phyloP scores from a whole-genome alignment of 2,888 invertebrate species.

The Yponomeuta sedellus region DNA sequence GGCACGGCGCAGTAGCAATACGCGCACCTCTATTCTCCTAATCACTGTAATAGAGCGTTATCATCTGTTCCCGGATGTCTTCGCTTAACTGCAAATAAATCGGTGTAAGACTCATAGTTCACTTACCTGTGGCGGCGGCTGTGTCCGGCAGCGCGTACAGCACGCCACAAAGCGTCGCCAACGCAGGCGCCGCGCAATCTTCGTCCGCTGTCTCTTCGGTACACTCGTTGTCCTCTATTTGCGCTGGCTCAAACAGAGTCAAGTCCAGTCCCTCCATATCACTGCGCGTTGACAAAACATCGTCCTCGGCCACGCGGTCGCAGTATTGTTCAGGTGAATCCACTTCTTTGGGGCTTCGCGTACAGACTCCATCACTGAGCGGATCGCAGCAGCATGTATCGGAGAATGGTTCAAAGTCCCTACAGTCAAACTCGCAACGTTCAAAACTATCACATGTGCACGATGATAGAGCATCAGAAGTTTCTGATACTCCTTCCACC shows the following conservation, averaged over 20 bases:
- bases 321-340: conserved; percentile 68
- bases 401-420: conserved; percentile 76
- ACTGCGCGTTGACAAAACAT: conserved; percentile 63
- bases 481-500: conserved; percentile 55
- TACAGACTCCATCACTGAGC: conserved; percentile 65
- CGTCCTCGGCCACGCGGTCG: conserved; percentile 56
- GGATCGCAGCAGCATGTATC: conserved; percentile 78
- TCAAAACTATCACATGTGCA: conserved; percentile 74
- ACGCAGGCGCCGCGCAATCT: conserved; percentile 30
- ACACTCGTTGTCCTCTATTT: conserved; percentile 44
- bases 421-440: conserved; percentile 75
- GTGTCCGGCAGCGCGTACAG: conserved; percentile 53
- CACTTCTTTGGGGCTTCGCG: conserved; percentile 68
- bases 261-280: conserved; percentile 83
- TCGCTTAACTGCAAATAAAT: conserved; percentile 40
- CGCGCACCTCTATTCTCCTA: conserved; percentile 41
- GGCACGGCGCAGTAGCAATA: conserved; percentile 26
- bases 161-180: conserved; percentile 57
- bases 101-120: conserved; percentile 25
- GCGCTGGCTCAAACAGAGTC: conserved; percentile 80
- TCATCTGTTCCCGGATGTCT: conserved; percentile 42
- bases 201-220: conserved; percentile 30
- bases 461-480: conserved; percentile 73
- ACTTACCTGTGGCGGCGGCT: conserved; percentile 56
- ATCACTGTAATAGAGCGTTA: conserved; percentile 55